Base-by-base conservation (phyloP, 2,113 vertebrate species). In the Sclerurus mexicanus region DNA sequence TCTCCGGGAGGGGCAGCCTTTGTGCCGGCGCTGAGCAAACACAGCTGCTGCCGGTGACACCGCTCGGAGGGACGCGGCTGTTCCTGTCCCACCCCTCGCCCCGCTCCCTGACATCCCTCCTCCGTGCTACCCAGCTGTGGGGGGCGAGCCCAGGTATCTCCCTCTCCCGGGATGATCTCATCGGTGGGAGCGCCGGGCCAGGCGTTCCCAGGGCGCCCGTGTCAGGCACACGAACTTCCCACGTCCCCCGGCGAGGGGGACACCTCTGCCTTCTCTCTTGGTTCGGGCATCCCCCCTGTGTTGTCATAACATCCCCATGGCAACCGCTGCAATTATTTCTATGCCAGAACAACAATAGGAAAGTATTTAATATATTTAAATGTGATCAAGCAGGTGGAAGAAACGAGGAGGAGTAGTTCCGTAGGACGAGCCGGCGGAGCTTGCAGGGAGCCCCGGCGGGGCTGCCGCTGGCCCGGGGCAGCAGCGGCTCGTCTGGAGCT, bases 301-400 rank as follows among this genome's bases (percentile, higher is more conserved):
- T 24, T 95, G 89, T 90, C 80, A 37, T 24, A 87, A 81, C 73
- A 23, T 91, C 87, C 89, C 91, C 87, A 94, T 90, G 75, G 93
- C 81, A 94, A 91, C 94, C 2, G 71, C 93, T 25, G 66, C 84
- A 25, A 75, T 30, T 25, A 5, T 84, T 75, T 50, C 81, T 25
- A 0, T 6, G 58, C 66, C 85, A 14, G 81, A 27, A 22, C 52
- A 18, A 77, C 86, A 87, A 63, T 40, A n/a, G 80, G 87, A 87
- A 94, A 87, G 73, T 78, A 64, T 91, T 89, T 89, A 72, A 63
- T 87, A 82, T 49, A 84, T 85, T 95, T 78, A 78, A 87, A 92
- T 68, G 89, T 85, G 89, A 68, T 60, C 79, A 91, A 94, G 85
- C 74, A 81, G 66, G 85, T 91, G 95, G 76, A 64, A 74, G 72